Evolutionary conservation across 2,888 invertebrate genomes (phyloP), one percentile per base, ranked within the genome.

Genomic region (Pollenia angustigena): DNA sequence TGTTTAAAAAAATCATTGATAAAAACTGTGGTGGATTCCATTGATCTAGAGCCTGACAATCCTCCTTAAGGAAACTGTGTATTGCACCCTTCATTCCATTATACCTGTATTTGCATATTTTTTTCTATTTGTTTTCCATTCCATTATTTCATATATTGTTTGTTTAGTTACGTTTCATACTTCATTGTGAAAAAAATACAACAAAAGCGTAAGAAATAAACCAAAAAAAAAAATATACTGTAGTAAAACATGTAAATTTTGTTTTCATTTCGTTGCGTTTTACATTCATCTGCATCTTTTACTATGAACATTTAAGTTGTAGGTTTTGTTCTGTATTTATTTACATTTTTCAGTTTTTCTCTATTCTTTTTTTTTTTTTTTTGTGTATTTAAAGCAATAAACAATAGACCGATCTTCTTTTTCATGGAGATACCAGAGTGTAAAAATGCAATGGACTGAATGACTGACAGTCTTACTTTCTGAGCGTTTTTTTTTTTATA

Each of bases 151-250:
- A 71, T 64, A 54, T 56, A 9, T 46, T 69, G 46, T 83, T 71
- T 78, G 48, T 78, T 78, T 78, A 64, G 62, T 64, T 56, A 71
- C 62, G 58, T 83, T 83, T 71, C 64, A 64, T 71, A 83, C 48
- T 62, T 78, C 46, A 64, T 50, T 78, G 62, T 54, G 62, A 78
- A 85, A 62, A 68, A 42, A 62, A 60, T 12, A 64, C 1, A 40
- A 82, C 1, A 3, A 14, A 18, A 56, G 56, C 12, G 16, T 23
- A 56, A 78, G 16, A 11, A 46, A 1, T 12, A 11, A 62, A 64
- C 2, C 40, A 12, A 12, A 32, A 62, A 11, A 48, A 23, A 7
- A 71, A 46, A 64, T 44, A n/a, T 54, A 56, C 42, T 66, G 74
- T 50, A 58, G 58, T n/a, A 54, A 60, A 68, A 69, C 48, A 69